These are phyloP conservation scores for Sigmodon hispidus DNA, from an alignment of 2,113 vertebrate species.

Conservation along the genomic window DNA sequence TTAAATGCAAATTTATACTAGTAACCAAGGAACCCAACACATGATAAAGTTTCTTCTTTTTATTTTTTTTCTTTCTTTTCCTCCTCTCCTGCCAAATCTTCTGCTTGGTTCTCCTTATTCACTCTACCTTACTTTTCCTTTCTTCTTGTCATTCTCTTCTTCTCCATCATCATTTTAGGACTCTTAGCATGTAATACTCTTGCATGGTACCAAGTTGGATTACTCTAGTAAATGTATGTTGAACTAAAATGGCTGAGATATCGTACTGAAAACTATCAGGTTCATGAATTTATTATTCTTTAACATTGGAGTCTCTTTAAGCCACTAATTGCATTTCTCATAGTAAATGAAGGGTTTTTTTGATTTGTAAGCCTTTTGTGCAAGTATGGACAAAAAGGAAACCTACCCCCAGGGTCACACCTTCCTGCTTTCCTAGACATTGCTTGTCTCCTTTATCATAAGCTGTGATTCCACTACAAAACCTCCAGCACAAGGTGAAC, in stretches of 20 bases:
- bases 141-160: not conserved
- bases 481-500: slow-evolving; percentile 60
- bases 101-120: not conserved
- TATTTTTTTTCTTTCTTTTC: too few relatives aligned
- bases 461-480: slow-evolving; percentile 78
- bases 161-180: not conserved
- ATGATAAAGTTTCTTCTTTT: not conserved
- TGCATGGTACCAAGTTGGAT: not conserved
- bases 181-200: not conserved
- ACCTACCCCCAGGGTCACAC: slow-evolving; percentile 53
- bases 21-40: not conserved
- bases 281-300: not conserved
- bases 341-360: not conserved
- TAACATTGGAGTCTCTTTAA: not conserved
- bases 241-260: not conserved
- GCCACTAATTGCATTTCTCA: not conserved
- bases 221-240: not conserved
- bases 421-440: slow-evolving; percentile 52
- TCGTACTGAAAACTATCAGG: slow-evolving; percentile 28
- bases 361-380: not conserved
- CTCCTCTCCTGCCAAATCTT: not conserved
- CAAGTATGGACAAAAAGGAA: not conserved
- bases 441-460: slow-evolving; percentile 55
- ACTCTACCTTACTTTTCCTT: not conserved
- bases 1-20: not conserved